Evolutionary conservation across 2,113 vertebrate species (phyloP).

Genomic region (Rhagologus leucostigma): DNA sequence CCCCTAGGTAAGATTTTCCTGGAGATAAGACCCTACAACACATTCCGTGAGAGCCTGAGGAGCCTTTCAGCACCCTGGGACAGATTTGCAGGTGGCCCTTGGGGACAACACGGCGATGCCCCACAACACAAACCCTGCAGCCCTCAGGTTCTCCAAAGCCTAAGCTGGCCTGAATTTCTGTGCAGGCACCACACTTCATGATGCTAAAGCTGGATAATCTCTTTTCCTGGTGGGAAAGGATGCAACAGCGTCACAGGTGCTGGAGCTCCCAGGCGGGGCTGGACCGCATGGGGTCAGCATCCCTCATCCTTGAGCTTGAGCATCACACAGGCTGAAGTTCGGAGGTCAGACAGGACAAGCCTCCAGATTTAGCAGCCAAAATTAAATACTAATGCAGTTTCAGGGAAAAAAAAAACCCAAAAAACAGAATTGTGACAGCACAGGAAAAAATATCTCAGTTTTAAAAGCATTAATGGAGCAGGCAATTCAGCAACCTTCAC

Average conservation of each 20-base stretch:
- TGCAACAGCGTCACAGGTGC: neutral
- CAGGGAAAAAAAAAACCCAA: neutral
- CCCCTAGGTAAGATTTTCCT: neutral
- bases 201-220: neutral
- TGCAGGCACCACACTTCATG: rapidly evolving
- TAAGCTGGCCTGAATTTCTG: neutral
- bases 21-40: neutral
- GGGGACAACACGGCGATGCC: rapidly evolving
- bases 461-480: slow-evolving; percentile 44
- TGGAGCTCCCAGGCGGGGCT: neutral
- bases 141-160: neutral
- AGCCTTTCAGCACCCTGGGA: neutral
- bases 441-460: neutral
- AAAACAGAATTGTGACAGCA: neutral
- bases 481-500: slow-evolving; percentile 41
- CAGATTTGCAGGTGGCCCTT: neutral
- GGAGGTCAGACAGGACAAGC: neutral
- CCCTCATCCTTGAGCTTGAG: neutral
- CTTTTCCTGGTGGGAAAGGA: neutral
- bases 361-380: neutral
- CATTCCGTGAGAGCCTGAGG: neutral
- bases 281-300: rapidly evolving
- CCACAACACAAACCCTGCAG: neutral
- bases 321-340: neutral
- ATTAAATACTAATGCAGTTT: neutral